Conservation (phyloP, 2,888 invertebrate genomes). For the Caenorhabditis macrosperma region DNA sequence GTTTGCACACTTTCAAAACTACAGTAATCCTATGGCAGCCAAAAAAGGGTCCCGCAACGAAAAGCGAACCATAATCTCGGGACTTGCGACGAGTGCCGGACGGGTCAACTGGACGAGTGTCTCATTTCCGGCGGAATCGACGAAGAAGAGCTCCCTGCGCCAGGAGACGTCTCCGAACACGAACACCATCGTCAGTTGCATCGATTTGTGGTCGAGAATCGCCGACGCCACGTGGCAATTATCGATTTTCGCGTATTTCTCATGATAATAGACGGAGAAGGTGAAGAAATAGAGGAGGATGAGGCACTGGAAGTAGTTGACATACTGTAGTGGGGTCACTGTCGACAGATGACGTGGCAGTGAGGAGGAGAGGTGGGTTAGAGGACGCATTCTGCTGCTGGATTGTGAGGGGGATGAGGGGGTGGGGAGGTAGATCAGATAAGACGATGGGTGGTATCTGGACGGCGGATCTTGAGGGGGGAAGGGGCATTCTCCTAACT, state of each 20-base stretch:
- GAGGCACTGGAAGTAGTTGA: slow-evolving; percentile 40
- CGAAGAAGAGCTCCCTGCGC: no score
- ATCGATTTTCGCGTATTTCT: slow-evolving; percentile 28
- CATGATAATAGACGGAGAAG: slow-evolving; percentile 25
- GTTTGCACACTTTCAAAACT: neutral
- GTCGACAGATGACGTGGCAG: slow-evolving; percentile 30
- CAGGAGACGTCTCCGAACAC: neutral
- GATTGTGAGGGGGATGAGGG: slow-evolving; percentile 13
- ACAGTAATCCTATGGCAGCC: no score
- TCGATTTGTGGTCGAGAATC: slow-evolving; percentile 18
- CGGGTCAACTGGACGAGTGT: slow-evolving; percentile 17
- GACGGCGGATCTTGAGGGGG: neutral
- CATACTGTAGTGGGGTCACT: slow-evolving; percentile 7
- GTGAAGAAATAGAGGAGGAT: slow-evolving; percentile 44
- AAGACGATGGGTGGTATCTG: neutral
- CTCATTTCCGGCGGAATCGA: neutral
- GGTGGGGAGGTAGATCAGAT: neutral
- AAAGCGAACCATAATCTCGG: slow-evolving; percentile 29
- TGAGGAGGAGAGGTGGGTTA: neutral
- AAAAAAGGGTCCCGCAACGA: no score
- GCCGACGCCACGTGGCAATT: slow-evolving; percentile 36
- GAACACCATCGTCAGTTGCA: slow-evolving; percentile 25
- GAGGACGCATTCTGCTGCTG: slow-evolving; percentile 15
- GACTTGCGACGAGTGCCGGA: slow-evolving; percentile 13
- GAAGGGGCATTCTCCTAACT: no score